These are phyloP conservation scores for Diplodus puntazzo DNA, from an alignment of 2,797 vertebrate genomes.

Conservation along the genomic window DNA sequence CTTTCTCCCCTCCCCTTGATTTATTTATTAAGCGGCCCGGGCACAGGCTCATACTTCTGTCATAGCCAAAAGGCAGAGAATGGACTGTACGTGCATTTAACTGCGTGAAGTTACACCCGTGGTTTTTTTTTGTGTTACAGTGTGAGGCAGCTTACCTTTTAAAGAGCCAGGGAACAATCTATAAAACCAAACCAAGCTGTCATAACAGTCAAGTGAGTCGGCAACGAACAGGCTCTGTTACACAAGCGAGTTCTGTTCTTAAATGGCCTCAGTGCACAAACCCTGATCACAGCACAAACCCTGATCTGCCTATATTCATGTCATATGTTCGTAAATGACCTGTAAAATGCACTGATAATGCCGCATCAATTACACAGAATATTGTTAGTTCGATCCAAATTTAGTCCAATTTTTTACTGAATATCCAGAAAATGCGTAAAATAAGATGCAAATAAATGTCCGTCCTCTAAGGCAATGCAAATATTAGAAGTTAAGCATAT, in stretches of 20 bases:
- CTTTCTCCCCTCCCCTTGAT: constrained; percentile 65
- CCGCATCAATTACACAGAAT: not conserved
- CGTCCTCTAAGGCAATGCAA: too few relatives aligned
- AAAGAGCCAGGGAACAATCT: constrained; percentile 26
- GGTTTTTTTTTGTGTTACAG: not conserved
- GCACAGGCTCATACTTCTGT: constrained; percentile 9
- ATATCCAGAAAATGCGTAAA: not conserved
- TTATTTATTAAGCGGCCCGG: constrained; percentile 82
- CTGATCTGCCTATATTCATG: not conserved
- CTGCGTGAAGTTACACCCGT: not conserved
- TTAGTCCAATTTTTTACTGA: not conserved
- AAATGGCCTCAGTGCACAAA: constrained; percentile 11
- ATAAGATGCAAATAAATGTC: not conserved
- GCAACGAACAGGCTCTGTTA: constrained; percentile 34
- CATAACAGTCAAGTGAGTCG: constrained; percentile 67
- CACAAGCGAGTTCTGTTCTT: constrained; percentile 28
- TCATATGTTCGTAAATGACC: not conserved
- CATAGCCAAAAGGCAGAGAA: constrained; percentile 23
- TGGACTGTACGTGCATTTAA: not conserved
- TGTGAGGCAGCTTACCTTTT: constrained; percentile 29
- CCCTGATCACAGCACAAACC: not conserved
- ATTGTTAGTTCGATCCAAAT: not conserved
- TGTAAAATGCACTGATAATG: not conserved
- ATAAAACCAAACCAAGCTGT: constrained; percentile 53
- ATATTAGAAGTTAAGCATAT: not conserved